Base-by-base conservation (phyloP, 2,113 vertebrate species). In the Oncorhynchus tshawytscha region DNA sequence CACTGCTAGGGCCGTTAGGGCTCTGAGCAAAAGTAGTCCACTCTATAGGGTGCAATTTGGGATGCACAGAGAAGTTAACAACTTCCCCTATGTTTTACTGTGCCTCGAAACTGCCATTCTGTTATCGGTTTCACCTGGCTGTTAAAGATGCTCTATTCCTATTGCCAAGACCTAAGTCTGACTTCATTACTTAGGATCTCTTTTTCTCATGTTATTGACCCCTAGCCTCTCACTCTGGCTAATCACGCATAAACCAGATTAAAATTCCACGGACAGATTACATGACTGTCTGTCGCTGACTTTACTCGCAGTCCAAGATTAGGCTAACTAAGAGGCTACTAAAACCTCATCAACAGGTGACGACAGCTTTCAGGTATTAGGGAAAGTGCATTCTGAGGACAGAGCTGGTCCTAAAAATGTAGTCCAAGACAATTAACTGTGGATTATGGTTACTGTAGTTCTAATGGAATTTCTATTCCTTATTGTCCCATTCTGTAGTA, bases 121-220 rank as follows among this genome's bases (percentile, higher is more conserved):
- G 51, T 16, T 54, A 54, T 54, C 16, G 39, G 65, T 67, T 29
- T 67, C 67, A 31, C 31, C 72, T 77, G 60, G 74, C 49, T 81
- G 59, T 18, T 34, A 8, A 27, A 68, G 31, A 34, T 20, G 0
- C 20, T 4, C 16, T 16, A 48, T 15, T 70, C 13, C 29, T 29
- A 8, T 39, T 54, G 39, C 27, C 60, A 64, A 16, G 60, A 70
- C 67, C n/a, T 12, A 48, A 39, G 18, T 24, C 39, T n/a, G 20
- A 34, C 27, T 18, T 54, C 22, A 27, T 65, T 27, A 72, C 45
- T 66, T 6, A 57, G 24, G 3, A n/a, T 67, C 66, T 15, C 13
- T 39, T 7, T 22, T 25, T 9, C n/a, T 27, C 39, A 25, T 45
- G 24, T 45, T 48, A 12, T 45, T 49, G 13, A 39, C 11, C 15